A percentile compares a stretch with the other conserved stretches of the same genome.
These are phyloP conservation scores for Ceratina calcarata DNA, from an alignment of 1,140 invertebrate genomes.

Conservation along the genomic window DNA sequence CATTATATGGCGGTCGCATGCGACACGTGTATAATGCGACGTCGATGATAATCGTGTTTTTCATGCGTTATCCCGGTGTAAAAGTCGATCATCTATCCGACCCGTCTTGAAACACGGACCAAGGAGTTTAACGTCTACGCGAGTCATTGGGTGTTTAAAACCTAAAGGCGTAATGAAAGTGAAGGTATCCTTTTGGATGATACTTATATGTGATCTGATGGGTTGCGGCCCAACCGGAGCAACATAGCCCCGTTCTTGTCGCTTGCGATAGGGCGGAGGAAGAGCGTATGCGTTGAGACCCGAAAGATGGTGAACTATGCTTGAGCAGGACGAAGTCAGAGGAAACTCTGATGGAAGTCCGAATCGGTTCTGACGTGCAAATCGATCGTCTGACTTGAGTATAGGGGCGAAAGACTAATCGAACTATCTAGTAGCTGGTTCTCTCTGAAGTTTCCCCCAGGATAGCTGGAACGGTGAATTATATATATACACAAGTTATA, in stretches of 20 bases:
- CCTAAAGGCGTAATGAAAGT: slow-evolving; percentile 86
- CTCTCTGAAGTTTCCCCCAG: slow-evolving; percentile 95
- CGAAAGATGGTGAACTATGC: slow-evolving; percentile 96
- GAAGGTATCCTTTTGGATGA: too few species aligned
- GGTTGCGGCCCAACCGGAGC: slow-evolving; percentile 74
- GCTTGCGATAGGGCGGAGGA: slow-evolving; percentile 82
- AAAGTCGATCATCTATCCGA: slow-evolving; percentile 77
- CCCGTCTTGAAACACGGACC: slow-evolving; percentile 97
- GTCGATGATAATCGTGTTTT: too few species aligned
- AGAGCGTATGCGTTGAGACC: slow-evolving; percentile 89
- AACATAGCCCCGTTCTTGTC: slow-evolving; percentile 68
- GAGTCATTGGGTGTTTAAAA: slow-evolving; percentile 86
- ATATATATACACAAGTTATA: too few species aligned
- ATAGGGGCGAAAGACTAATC: slow-evolving; percentile 92
- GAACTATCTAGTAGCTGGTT: slow-evolving; percentile 96
- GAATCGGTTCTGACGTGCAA: slow-evolving; percentile 94
- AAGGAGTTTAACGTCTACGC: slow-evolving; percentile 93
- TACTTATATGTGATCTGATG: slow-evolving; percentile 75
- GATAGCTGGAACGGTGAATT: too few species aligned
- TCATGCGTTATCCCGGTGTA: too few species aligned
- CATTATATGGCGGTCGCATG: too few species aligned
- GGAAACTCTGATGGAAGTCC: slow-evolving; percentile 93
- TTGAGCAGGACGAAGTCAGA: slow-evolving; percentile 92
- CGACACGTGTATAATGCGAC: too few species aligned
- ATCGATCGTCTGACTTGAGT: slow-evolving; percentile 85